phyloP scores from a whole-genome alignment of 1,140 invertebrate genomes.

The Papilio aristodemus region DNA sequence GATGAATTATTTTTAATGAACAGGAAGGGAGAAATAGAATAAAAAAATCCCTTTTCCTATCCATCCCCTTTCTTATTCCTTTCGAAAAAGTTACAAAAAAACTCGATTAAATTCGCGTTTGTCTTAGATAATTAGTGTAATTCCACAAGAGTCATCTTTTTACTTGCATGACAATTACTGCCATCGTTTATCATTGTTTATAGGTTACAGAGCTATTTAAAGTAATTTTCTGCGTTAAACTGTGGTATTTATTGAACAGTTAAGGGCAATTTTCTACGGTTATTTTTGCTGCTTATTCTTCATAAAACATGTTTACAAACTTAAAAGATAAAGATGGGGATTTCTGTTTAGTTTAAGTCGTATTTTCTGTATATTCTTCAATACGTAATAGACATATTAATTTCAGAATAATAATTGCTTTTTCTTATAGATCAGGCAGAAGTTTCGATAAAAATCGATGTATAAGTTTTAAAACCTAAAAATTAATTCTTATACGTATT shows the following conservation, averaged over 20 bases:
- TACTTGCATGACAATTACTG: constrained; percentile 19
- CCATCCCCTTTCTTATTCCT: too few species aligned
- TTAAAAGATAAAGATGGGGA: background rate
- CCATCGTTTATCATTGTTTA: constrained; percentile 19
- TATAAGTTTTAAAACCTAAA: too few species aligned
- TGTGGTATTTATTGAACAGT: constrained; percentile 11
- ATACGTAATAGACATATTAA: too few species aligned
- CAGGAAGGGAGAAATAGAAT: too few species aligned
- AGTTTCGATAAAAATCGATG: too few species aligned
- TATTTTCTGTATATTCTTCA: background rate
- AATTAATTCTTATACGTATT: too few species aligned
- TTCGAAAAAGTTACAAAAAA: background rate
- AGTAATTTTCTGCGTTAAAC: constrained; percentile 25
- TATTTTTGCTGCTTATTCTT: constrained; percentile 4
- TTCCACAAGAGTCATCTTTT: background rate
- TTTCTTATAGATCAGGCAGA: too few species aligned
- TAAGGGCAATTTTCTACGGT: constrained; percentile 15
- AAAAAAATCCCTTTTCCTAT: too few species aligned
- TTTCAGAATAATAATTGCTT: too few species aligned
- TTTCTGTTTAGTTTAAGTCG: background rate
- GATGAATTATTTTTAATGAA: too few species aligned
- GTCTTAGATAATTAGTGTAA: background rate
- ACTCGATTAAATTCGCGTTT: background rate
- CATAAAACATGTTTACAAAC: background rate
- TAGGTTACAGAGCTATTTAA: constrained; percentile 21